Conservation (phyloP, 2,113 vertebrate genomes). For the Neoarius graeffei region DNA sequence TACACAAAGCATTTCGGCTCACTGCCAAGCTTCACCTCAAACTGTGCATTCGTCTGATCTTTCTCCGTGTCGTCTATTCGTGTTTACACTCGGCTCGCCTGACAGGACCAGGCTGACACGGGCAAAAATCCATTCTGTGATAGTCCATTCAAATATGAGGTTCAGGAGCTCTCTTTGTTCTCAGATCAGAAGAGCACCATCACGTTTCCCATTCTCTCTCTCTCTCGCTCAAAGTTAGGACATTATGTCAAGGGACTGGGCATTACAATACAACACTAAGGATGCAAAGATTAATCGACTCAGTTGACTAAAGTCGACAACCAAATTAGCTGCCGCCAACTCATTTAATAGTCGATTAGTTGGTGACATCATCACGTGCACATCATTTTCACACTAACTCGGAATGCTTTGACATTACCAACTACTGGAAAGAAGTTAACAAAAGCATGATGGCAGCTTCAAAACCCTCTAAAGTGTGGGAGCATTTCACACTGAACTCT, state of each 20-base stretch:
- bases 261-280: background rate
- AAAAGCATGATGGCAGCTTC: too few relatives aligned
- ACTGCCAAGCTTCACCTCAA: conserved; percentile 29
- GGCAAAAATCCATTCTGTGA: conserved; percentile 57
- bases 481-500: too few relatives aligned
- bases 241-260: background rate
- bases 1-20: background rate
- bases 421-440: too few relatives aligned
- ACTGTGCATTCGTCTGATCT: conserved; percentile 40
- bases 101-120: conserved; percentile 58
- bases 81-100: conserved; percentile 55
- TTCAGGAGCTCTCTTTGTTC: conserved; percentile 68
- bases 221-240: background rate
- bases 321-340: too few relatives aligned
- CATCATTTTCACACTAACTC: too few relatives aligned
- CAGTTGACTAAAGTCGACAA: too few relatives aligned
- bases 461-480: too few relatives aligned
- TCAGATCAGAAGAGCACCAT: conserved; percentile 59
- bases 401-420: too few relatives aligned
- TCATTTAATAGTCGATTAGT: too few relatives aligned
- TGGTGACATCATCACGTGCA: too few relatives aligned
- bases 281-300: too few relatives aligned
- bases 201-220: background rate
- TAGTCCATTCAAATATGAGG: conserved; percentile 60
- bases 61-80: conserved; percentile 55